These are phyloP conservation scores for Cosmorhoe ocellata DNA, from an alignment of 2,888 invertebrate genomes.

Conservation along the genomic window DNA sequence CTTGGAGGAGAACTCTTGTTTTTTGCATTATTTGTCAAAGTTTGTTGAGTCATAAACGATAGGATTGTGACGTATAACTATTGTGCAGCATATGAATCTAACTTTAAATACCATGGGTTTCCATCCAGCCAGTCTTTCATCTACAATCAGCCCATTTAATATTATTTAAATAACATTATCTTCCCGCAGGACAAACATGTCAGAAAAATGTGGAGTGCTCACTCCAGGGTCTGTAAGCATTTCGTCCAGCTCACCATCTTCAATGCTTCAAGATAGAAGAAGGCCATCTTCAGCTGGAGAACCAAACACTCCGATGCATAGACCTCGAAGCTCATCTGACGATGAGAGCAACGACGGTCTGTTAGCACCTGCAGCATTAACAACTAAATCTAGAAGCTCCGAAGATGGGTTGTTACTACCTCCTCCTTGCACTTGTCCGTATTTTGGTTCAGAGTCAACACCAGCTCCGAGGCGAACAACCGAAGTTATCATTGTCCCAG, in stretches of 20 bases:
- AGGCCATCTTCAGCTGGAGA: conserved; percentile 68
- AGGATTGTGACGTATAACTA: too few species aligned
- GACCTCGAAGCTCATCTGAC: conserved; percentile 72
- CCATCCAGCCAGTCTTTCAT: too few species aligned
- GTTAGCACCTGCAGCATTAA: conserved; percentile 62
- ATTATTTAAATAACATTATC: background rate
- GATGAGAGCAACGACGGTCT: conserved; percentile 70
- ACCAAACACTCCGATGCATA: conserved; percentile 58
- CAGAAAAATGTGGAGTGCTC: conserved; percentile 71
- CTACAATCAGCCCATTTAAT: too few species aligned
- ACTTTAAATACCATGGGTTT: too few species aligned
- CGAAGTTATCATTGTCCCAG: conserved; percentile 79
- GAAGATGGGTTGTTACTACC: conserved; percentile 83
- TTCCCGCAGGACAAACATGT: conserved; percentile 64
- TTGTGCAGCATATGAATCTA: too few species aligned
- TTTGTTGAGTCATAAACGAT: too few species aligned
- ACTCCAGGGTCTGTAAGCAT: conserved; percentile 74
- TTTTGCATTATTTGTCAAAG: too few species aligned
- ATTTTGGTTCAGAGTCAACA: conserved; percentile 87
- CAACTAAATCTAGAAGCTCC: conserved; percentile 71
- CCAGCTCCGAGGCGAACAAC: conserved; percentile 77
- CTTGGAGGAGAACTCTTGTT: too few species aligned
- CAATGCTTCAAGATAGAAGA: conserved; percentile 70
- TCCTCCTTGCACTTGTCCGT: conserved; percentile 91
- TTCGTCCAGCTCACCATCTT: conserved; percentile 75